phyloP scores from a whole-genome alignment of 2,797 vertebrate species.

The Phalanger gymnotis region DNA sequence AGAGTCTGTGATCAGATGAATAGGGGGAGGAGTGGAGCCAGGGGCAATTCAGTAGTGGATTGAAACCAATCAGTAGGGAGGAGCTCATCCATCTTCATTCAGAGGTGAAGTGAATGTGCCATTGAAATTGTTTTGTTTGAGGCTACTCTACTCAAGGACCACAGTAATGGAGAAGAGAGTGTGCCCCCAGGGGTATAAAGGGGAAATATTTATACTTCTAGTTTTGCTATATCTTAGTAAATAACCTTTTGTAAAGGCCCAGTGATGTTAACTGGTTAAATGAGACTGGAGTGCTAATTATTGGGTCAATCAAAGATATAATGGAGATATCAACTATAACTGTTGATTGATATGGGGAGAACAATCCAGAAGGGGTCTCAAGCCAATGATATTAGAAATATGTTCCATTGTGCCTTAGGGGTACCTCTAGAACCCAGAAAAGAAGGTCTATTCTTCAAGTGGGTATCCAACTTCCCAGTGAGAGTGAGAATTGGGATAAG shows the following conservation, averaged over 20 bases:
- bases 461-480: neutral
- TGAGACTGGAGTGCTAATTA: neutral
- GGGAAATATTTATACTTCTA: neutral
- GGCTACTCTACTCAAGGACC: neutral
- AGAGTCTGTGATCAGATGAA: neutral
- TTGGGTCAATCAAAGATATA: neutral
- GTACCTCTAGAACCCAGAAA: neutral
- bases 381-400: neutral
- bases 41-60: neutral
- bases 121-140: neutral
- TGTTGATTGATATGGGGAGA: neutral
- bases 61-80: neutral
- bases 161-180: neutral
- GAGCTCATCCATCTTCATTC: neutral
- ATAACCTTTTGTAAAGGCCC: neutral
- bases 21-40: neutral
- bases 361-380: neutral
- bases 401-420: neutral
- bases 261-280: neutral
- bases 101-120: neutral
- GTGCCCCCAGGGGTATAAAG: neutral
- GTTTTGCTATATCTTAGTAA: neutral
- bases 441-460: neutral
- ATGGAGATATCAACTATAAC: neutral
- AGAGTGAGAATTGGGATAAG: neutral